Evolutionary conservation across 2,113 vertebrate genomes (phyloP), one percentile per base, ranked within the genome.

Genomic region (Hippocampus barbouri): DNA sequence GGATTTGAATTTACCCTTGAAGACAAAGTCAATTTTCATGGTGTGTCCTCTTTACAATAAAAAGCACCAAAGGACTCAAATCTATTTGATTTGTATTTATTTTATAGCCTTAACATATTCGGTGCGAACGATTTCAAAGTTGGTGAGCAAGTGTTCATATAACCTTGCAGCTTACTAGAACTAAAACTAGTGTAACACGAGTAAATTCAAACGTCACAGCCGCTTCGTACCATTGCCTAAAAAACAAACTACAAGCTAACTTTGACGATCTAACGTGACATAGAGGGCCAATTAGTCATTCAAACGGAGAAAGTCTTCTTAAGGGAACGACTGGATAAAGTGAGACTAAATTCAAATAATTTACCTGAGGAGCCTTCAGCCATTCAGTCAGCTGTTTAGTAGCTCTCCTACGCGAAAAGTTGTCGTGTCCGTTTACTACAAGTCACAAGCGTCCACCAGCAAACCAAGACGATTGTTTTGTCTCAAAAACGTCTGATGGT

Each of bases 361-460:
- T 76, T 80, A 89, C 89, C 89, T 79, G 89, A 84, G 49, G 65
- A 83, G 65, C 89, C 88, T 62, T 89, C 89, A 43, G 89, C 89
- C 89, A 90, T 90, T 84, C 77, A 86, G 54, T 66, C 25, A 57
- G 4, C 7, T 27, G 66, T 67, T 30, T 69, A 57, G 61, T 62
- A 54, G 40, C 68, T 49, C 68, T 72, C 34, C 34, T 23, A 3
- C 57, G 65, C 10, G 27, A 38, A 34, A 68, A 67, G 83, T 79
- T 63, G 25, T 9, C 0, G 47, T 43, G 49, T 61, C 6, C 43
- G 49, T 49, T 74, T 74, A 20, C 6, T 0, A 14, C 30, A 27
- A 65, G 62, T 82, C 82, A 73, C 78, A 81, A 41, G 10, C 9
- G 23, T 25, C n/a, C 23, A 25, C 21, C n/a, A 47, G n/a, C 11